Evolutionary conservation across 2,797 vertebrate species (phyloP).

Genomic region (Triplophysa yarkandensis): DNA sequence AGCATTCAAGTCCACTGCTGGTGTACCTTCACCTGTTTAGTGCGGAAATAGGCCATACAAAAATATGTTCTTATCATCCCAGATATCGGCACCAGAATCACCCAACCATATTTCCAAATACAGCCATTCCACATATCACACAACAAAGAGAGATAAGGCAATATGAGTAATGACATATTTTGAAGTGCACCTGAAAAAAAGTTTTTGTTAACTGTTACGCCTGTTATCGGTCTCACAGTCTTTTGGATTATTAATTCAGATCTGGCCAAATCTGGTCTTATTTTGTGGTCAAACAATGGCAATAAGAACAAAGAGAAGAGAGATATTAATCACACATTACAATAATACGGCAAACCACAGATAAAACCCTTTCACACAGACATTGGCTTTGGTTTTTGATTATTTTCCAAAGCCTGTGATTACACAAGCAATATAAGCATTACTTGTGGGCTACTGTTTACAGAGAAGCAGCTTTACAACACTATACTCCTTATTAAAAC

Average conservation of each 20-base stretch:
- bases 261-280: constrained; percentile 4
- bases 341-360: constrained; percentile 4
- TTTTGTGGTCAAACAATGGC: constrained; percentile 1
- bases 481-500: constrained; percentile 72
- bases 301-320: constrained; percentile 8
- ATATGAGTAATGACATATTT: background rate
- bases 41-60: constrained; percentile 3
- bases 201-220: background rate
- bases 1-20: constrained; percentile 31
- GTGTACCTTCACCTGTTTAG: constrained; percentile 55
- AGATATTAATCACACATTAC: constrained; percentile 27
- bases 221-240: background rate
- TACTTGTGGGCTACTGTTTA: constrained; percentile 67
- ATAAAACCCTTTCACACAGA: constrained; percentile 35
- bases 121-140: constrained; percentile 4
- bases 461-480: constrained; percentile 66
- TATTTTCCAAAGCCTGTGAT: constrained; percentile 76
- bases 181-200: background rate
- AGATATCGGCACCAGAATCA: constrained; percentile 5
- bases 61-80: constrained; percentile 27
- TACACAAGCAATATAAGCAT: constrained; percentile 77
- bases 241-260: background rate
- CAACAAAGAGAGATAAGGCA: constrained; percentile 13
- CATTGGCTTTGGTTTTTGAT: constrained; percentile 49
- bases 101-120: constrained; percentile 21